Conservation (phyloP, 1,140 invertebrate genomes). For the Elymnias hypermnestra region DNA sequence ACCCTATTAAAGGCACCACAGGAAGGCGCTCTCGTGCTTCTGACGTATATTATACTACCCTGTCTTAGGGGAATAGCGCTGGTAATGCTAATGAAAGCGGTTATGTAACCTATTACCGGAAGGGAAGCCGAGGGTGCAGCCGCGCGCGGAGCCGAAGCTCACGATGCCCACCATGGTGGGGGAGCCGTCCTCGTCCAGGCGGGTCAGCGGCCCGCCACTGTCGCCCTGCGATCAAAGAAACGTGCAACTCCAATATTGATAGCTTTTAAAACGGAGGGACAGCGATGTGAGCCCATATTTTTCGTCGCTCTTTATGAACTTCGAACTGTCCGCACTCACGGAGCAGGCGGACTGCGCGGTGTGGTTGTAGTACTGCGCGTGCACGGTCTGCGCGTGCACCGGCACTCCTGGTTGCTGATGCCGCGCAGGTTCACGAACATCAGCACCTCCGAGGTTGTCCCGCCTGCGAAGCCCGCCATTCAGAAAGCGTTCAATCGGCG, state of each 20-base stretch:
- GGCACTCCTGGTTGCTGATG: constrained; percentile 9
- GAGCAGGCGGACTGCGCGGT: constrained; percentile 5
- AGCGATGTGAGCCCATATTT: too few species aligned
- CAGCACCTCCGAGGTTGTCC: constrained; percentile 3
- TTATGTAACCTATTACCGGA: constrained; percentile 20
- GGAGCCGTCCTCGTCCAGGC: constrained; percentile 48
- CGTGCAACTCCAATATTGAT: too few species aligned
- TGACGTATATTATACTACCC: too few species aligned
- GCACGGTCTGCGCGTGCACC: constrained; percentile 8
- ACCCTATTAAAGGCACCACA: too few species aligned
- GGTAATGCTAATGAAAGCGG: too few species aligned
- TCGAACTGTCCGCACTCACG: neutral
- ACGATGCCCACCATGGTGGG: constrained; percentile 69
- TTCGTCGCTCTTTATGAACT: too few species aligned
- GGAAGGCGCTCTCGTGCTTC: too few species aligned
- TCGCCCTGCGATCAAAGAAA: constrained; percentile 73
- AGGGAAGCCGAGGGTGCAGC: constrained; percentile 55
- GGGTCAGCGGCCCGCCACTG: constrained; percentile 74
- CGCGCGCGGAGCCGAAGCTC: constrained; percentile 69
- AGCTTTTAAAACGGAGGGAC: too few species aligned
- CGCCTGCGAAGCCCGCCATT: neutral
- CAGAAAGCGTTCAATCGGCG: too few species aligned
- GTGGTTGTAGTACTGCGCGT: constrained; percentile 9
- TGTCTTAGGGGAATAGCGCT: too few species aligned
- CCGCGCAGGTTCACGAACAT: constrained; percentile 2